Evolutionary conservation across 1,140 invertebrate species (phyloP).

Genomic region (Tigriopus japonicus): DNA sequence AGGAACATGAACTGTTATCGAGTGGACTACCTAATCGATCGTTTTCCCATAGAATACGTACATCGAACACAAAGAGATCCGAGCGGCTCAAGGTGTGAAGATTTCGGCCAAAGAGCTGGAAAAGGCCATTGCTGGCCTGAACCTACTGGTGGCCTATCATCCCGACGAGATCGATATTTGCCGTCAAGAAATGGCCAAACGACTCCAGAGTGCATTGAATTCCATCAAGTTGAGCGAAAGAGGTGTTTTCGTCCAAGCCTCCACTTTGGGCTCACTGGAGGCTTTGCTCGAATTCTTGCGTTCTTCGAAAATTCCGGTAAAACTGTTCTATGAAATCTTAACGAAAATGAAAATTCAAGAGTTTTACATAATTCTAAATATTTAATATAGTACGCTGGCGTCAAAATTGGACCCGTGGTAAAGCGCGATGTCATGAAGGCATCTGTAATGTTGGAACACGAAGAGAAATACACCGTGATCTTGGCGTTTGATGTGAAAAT

Average conservation of each 20-base stretch:
- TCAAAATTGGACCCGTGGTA: constrained; percentile 97
- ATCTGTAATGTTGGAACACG: constrained; percentile 96
- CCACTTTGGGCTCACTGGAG: constrained; percentile 92
- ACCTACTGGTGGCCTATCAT: constrained; percentile 66
- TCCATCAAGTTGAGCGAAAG: constrained; percentile 61
- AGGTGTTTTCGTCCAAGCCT: constrained; percentile 93
- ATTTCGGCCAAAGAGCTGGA: constrained; percentile 94
- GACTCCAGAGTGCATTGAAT: constrained; percentile 68
- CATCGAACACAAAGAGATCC: constrained; percentile 81
- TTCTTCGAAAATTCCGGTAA: constrained; percentile 77
- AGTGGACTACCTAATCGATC: no score
- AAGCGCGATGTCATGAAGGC: constrained; percentile 99
- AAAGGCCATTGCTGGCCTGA: constrained; percentile 75
- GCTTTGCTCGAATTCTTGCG: constrained; percentile 87
- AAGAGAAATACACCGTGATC: constrained; percentile 88
- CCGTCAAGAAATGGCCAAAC: constrained; percentile 54
- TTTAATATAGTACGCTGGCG: constrained; percentile 72
- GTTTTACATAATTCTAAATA: neutral
- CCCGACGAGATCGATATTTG: constrained; percentile 81
- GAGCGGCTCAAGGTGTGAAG: constrained; percentile 94
- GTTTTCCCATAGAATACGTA: constrained; percentile 84
- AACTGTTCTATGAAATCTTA: constrained; percentile 16
- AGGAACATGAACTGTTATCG: neutral
- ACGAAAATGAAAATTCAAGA: no score
- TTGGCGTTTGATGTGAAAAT: constrained; percentile 98